These are phyloP conservation scores for Vannuccia rotundouncinata DNA, from an alignment of 2,888 invertebrate genomes.

Conservation along the genomic window DNA sequence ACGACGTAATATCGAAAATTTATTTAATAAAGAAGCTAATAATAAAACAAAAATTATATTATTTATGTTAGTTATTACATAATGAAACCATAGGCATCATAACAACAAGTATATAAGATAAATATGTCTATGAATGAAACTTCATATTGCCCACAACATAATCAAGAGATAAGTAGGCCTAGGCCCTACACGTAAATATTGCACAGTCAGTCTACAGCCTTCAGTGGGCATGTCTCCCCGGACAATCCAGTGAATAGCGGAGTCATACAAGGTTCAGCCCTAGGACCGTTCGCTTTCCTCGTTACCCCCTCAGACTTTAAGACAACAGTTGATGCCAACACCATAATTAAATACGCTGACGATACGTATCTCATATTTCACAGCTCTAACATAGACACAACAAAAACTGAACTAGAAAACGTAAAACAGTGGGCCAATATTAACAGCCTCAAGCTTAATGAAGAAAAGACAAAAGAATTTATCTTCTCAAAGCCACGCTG, in stretches of 20 bases:
- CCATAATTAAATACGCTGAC: conserved; percentile 24
- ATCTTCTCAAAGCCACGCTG: conserved; percentile 9
- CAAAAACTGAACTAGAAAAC: conserved; percentile 19
- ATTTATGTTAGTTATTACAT: too few species aligned
- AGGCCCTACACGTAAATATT: too few species aligned
- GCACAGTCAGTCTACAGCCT: not conserved
- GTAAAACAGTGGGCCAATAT: not conserved
- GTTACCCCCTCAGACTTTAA: conserved; percentile 13
- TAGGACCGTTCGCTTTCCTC: not conserved
- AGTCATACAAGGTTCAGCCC: conserved; percentile 27
- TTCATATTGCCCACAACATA: too few species aligned
- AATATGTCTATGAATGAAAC: too few species aligned
- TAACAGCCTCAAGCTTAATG: conserved; percentile 18
- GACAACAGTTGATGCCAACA: not conserved
- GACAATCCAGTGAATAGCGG: conserved; percentile 10
- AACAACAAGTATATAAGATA: too few species aligned
- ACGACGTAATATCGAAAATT: too few species aligned
- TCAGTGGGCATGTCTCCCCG: not conserved
- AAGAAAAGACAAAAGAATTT: conserved; percentile 26
- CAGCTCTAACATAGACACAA: not conserved
- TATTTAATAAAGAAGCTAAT: too few species aligned
- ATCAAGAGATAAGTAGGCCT: too few species aligned
- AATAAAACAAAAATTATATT: too few species aligned
- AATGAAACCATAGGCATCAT: too few species aligned
- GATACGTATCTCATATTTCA: conserved; percentile 15